Evolutionary conservation across 2,888 invertebrate genomes (phyloP), one percentile per base, ranked within the genome.

Genomic region (Acanthococcus lagerstroemiae): DNA sequence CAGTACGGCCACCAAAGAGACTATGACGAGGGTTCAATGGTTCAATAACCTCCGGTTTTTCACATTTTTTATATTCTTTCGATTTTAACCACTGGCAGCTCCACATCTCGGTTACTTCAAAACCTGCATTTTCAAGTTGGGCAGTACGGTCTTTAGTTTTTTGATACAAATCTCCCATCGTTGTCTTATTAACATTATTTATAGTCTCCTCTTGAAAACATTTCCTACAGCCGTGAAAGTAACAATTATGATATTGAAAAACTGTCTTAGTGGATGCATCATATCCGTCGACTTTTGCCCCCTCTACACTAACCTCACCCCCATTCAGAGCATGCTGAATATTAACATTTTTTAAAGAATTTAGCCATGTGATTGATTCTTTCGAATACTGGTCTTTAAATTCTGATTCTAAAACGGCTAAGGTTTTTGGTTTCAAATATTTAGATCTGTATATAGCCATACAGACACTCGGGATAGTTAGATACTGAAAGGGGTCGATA

Each of bases 1-100:
- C 65, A 4, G 72, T 72, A 9, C 73, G 67, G 12, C 72, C 73
- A 6, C 72, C 72, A 61, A 68, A 72, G 63, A 73, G 73, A 1
- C 70, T 69, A 63, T 72, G 70, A 7, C 73, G 50, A 4, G 71
- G 70, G 37, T 72, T 69, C 17, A 72, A 52, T 0, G 69, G 70
- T n/a, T n/a, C n/a, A n/a, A n/a, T n/a, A n/a, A n/a, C n/a, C n/a
- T n/a, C n/a, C n/a, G n/a, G n/a, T n/a, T n/a, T n/a, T n/a, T n/a
- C n/a, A n/a, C n/a, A n/a, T n/a, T n/a, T n/a, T n/a, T n/a, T n/a
- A n/a, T n/a, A n/a, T n/a, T n/a, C n/a, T n/a, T n/a, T n/a, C n/a
- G n/a, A n/a, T n/a, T n/a, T n/a, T n/a, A n/a, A n/a, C 65, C 68
- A 68, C 17, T 61, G 22, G 50, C 69, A 70, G n/a, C 68, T 68